Evolutionary conservation across 2,888 invertebrate species (phyloP).

Genomic region (Linhomoeus sp.): DNA sequence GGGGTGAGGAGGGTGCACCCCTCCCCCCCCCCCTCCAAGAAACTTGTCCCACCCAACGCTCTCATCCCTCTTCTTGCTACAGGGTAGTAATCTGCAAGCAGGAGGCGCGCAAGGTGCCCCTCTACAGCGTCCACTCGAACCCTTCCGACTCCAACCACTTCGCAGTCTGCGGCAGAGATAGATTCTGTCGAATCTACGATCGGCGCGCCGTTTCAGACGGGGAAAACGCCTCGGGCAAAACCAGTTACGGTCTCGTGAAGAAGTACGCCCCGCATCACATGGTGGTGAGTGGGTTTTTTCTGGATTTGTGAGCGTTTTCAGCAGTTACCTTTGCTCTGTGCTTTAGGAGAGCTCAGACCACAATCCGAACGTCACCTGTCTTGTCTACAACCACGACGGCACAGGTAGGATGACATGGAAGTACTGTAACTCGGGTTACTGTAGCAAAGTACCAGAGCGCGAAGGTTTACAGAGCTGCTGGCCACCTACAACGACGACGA

Average conservation of each 20-base stretch:
- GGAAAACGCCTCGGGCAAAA: not conserved
- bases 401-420: slow-evolving; percentile 32
- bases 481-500: slow-evolving; percentile 85
- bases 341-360: slow-evolving; percentile 28
- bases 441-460: too few species aligned
- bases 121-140: slow-evolving; percentile 69
- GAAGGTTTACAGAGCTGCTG: slow-evolving; percentile 54
- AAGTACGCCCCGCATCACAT: slow-evolving; percentile 44
- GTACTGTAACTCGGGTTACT: too few species aligned
- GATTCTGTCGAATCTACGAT: slow-evolving; percentile 28
- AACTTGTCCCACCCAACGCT: too few species aligned
- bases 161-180: slow-evolving; percentile 61
- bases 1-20: too few species aligned
- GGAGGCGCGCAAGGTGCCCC: slow-evolving; percentile 39
- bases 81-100: slow-evolving; percentile 1
- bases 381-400: slow-evolving; percentile 73
- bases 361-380: slow-evolving; percentile 56
- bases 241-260: slow-evolving; percentile 30
- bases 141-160: slow-evolving; percentile 56
- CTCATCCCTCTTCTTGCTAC: too few species aligned
- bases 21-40: too few species aligned
- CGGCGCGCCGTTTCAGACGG: not conserved
- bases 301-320: too few species aligned
- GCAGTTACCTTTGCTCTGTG: slow-evolving; percentile 1
- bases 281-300: slow-evolving; percentile 23